Evolutionary conservation across 1,140 invertebrate genomes (phyloP).

Genomic region (Neodiprion fabricii): DNA sequence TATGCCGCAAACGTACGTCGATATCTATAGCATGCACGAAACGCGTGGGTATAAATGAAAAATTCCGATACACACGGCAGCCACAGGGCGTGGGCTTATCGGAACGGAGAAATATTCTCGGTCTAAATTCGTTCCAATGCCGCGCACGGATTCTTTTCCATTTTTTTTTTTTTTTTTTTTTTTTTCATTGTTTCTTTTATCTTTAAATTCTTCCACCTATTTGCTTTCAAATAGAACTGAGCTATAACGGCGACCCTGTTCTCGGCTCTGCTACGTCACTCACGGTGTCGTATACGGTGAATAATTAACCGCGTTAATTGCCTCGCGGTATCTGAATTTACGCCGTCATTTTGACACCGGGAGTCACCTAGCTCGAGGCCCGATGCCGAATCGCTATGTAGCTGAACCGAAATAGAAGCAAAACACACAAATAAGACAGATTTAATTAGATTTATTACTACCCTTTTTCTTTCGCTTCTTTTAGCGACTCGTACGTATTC

Average conservation of each 20-base stretch:
- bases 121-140: too few relatives aligned
- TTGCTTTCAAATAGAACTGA: too few relatives aligned
- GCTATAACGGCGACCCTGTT: too few relatives aligned
- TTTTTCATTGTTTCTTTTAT: too few relatives aligned
- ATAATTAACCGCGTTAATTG: too few relatives aligned
- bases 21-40: neutral
- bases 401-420: slow-evolving; percentile 13
- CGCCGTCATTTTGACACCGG: neutral
- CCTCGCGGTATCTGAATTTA: neutral
- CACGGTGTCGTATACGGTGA: neutral
- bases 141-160: too few relatives aligned
- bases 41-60: slow-evolving; percentile 10
- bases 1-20: too few relatives aligned
- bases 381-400: neutral
- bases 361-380: neutral
- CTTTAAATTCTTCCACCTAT: too few relatives aligned
- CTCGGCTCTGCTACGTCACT: neutral
- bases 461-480: neutral
- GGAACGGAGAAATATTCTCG: neutral
- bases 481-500: neutral
- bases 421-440: slow-evolving; percentile 11
- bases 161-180: too few relatives aligned
- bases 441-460: slow-evolving; percentile 29
- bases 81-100: neutral
- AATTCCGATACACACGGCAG: slow-evolving; percentile 6